phyloP scores from a whole-genome alignment of 1,140 invertebrate species.

The Conus betulinus region DNA sequence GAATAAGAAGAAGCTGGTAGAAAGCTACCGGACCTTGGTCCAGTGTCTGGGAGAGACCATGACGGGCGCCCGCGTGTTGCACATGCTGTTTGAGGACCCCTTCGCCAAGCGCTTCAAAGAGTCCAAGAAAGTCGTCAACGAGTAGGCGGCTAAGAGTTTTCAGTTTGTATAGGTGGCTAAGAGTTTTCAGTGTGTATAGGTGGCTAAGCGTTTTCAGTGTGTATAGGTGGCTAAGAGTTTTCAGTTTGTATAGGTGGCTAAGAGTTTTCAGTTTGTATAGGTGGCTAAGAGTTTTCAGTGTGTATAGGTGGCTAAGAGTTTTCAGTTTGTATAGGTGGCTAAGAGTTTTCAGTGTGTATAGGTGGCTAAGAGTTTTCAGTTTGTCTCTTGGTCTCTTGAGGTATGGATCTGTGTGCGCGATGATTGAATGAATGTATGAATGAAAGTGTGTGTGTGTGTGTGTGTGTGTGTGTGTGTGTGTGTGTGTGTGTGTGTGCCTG shows the following conservation, averaged over 20 bases:
- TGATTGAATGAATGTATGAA: no score
- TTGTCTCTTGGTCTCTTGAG: no score
- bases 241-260: background rate
- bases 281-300: background rate
- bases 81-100: background rate
- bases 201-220: no score
- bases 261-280: no score
- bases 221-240: background rate
- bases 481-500: background rate
- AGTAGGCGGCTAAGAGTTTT: background rate
- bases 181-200: no score
- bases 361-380: background rate
- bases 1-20: background rate
- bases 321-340: no score
- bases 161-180: background rate
- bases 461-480: background rate
- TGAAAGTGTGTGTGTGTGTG: background rate
- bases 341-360: no score
- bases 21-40: background rate
- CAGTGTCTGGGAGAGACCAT: background rate
- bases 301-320: background rate
- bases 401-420: no score
- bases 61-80: background rate
- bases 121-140: background rate
- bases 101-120: conserved; percentile 5